Percentiles rank a stretch among this genome's conserved stretches.
Evolutionary conservation across 1,140 invertebrate species (phyloP).

Genomic region (Drosophila erecta): DNA sequence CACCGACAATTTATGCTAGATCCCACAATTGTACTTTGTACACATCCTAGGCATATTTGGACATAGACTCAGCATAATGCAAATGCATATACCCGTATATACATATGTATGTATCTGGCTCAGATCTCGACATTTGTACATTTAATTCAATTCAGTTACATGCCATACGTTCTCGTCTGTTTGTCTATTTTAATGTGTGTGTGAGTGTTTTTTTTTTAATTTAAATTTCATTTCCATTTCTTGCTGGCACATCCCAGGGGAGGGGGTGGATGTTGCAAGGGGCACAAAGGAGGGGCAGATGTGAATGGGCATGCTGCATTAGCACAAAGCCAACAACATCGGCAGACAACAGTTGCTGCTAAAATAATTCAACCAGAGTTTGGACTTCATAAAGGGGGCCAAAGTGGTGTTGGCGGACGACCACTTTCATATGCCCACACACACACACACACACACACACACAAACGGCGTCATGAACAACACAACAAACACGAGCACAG

Average conservation of each 20-base stretch:
- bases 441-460: no score
- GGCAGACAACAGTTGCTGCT: slow-evolving; percentile 55
- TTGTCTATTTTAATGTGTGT: slow-evolving; percentile 37
- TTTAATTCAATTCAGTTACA: slow-evolving; percentile 80
- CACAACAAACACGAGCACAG: slow-evolving; percentile 17
- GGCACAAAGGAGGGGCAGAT: slow-evolving; percentile 7
- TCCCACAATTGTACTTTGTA: not conserved
- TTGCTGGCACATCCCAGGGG: slow-evolving; percentile 56
- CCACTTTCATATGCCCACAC: slow-evolving; percentile 52
- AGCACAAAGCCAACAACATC: slow-evolving; percentile 60
- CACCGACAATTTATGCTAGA: no score
- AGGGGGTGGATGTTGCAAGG: not conserved
- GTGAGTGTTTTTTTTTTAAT: slow-evolving; percentile 50
- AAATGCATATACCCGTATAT: not conserved
- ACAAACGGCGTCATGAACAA: slow-evolving; percentile 45
- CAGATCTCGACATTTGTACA: slow-evolving; percentile 43
- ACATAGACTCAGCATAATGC: slow-evolving; percentile 7
- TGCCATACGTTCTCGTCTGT: slow-evolving; percentile 49
- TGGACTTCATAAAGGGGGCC: slow-evolving; percentile 15
- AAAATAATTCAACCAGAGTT: slow-evolving; percentile 69
- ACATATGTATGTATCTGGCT: not conserved
- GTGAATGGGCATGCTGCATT: slow-evolving; percentile 63
- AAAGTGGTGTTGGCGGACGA: slow-evolving; percentile 9
- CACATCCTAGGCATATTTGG: not conserved
- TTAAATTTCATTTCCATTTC: slow-evolving; percentile 78